Evolutionary conservation across 2,888 invertebrate species (phyloP), one percentile per base, ranked within the genome.

Genomic region (Myathropa florea): DNA sequence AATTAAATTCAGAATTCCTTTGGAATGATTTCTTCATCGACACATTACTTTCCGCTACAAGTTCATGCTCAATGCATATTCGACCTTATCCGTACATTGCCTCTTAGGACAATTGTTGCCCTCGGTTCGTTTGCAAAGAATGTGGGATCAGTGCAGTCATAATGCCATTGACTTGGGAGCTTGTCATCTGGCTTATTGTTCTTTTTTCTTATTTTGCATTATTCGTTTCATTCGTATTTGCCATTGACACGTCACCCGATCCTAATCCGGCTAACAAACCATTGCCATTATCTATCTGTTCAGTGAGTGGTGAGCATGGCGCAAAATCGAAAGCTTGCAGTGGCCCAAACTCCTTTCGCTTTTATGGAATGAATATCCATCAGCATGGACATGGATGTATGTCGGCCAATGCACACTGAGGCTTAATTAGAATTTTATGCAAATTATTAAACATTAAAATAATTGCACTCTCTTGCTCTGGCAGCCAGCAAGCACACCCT

Each of bases 381-480:
- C 64, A 64, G 36, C 71, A 68, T 64, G 64, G 53, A 64, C 60
- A 57, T 77, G 67, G 46, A 68, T 67, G 67, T 73, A 30, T 85
- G 71, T 23, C 21, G 39, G 77, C 21, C 70, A 75, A 46, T 78
- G 73, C 61, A 86, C 57, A 64, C 71, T 73, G 46, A 18, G 28
- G 61, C 72, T 86, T 86, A 86, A 86, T 86, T 86, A 86, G 78
- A 83, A 86, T 86, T 86, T 83, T 86, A 86, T 86, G 86, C 86
- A 86, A 86, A 86, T 86, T 83, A 83, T 78, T 57, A 83, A 86
- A 83, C 83, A 86, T 86, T 86, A 86, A 86, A 86, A 83, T 86
- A 86, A 86, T 83, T 86, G 78, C 83, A 75, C 70, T 78, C 73
- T 63, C 65, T 75, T 30, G 59, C 46, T 46, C 46, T 46, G 46